Evolutionary conservation across 2,113 vertebrate genomes (phyloP).

Genomic region (Erythrolamprus reginae): DNA sequence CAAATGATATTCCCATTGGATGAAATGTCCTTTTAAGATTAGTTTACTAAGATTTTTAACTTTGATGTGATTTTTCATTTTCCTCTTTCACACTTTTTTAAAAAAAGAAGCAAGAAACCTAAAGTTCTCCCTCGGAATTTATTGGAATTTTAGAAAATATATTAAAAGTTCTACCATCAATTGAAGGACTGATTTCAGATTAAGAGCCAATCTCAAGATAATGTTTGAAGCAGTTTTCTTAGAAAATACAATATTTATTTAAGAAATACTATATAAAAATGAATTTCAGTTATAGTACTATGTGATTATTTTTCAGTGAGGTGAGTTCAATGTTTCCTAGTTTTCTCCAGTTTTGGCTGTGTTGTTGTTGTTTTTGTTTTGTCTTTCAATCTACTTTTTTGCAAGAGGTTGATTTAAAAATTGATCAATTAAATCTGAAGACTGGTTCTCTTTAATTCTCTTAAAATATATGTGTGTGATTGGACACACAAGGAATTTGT

Average conservation of each 20-base stretch:
- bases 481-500: too few relatives aligned
- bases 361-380: too few relatives aligned
- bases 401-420: not conserved
- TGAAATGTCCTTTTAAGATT: not conserved
- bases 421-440: not conserved
- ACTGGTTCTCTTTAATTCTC: not conserved
- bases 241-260: not conserved
- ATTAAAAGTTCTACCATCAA: not conserved
- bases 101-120: not conserved
- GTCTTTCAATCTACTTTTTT: not conserved
- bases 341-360: too few relatives aligned
- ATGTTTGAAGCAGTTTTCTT: not conserved
- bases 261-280: not conserved
- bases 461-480: too few relatives aligned
- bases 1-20: not conserved
- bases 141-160: not conserved
- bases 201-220: not conserved
- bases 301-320: not conserved
- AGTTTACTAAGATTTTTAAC: not conserved
- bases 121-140: not conserved
- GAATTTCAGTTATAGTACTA: not conserved
- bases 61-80: not conserved
- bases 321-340: not conserved
- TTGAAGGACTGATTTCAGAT: not conserved
- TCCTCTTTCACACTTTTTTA: not conserved